A percentile compares a stretch with the other conserved stretches of the same genome.
phyloP scores from a whole-genome alignment of 2,888 invertebrate species.

The Agonopterix arenella region DNA sequence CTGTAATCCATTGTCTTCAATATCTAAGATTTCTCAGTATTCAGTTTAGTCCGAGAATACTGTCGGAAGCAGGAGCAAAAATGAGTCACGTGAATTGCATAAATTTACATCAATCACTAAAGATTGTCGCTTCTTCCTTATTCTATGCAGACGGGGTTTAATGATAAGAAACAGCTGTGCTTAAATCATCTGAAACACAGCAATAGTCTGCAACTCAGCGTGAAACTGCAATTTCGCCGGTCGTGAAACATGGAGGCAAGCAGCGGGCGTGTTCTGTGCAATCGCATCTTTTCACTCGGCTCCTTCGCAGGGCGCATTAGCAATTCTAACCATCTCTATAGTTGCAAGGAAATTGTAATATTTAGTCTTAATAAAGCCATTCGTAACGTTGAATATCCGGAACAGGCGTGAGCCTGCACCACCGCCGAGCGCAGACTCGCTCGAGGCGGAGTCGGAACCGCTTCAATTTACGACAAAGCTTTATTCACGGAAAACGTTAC shows the following conservation, averaged over 20 bases:
- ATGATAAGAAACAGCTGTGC: slow-evolving; percentile 34
- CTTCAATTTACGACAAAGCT: slow-evolving; percentile 47
- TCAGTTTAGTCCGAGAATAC: no score
- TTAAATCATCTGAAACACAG: slow-evolving; percentile 48
- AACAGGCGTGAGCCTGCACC: slow-evolving; percentile 41
- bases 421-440: slow-evolving; percentile 36
- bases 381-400: slow-evolving; percentile 64
- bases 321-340: slow-evolving; percentile 64
- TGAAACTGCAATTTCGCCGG: slow-evolving; percentile 62
- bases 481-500: slow-evolving; percentile 23
- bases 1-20: no score
- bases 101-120: no score
- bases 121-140: no score
- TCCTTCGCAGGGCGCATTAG: slow-evolving; percentile 54
- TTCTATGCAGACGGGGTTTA: not conserved
- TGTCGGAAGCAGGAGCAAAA: slow-evolving; percentile 14
- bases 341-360: slow-evolving; percentile 68
- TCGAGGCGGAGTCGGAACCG: slow-evolving; percentile 35
- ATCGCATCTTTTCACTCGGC: slow-evolving; percentile 64
- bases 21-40: no score
- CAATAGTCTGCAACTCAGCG: slow-evolving; percentile 38
- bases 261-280: slow-evolving; percentile 41
- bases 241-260: slow-evolving; percentile 54
- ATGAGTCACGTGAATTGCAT: no score
- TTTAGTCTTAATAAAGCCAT: slow-evolving; percentile 73